Base-by-base conservation (phyloP, 2,888 invertebrate species). In the Agrypnus murinus region DNA sequence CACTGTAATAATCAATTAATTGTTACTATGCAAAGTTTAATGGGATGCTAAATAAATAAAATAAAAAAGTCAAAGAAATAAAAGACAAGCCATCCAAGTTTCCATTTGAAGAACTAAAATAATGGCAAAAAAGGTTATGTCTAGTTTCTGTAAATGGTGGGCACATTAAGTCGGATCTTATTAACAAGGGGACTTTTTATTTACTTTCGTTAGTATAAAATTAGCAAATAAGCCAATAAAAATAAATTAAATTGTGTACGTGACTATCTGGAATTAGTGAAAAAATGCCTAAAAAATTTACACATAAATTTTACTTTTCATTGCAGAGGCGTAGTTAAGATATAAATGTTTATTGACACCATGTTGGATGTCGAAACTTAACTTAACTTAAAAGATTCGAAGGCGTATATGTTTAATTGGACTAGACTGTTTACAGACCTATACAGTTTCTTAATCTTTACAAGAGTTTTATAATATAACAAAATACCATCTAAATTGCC, bases 71-170 rank as follows among this genome's bases (percentile, higher is more conserved):
- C 53, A 48, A 59, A 59, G 66, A 66, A 68, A 68, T 62, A 62
- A 43, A 62, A 68, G 55, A 62, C 55, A 40, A 38, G 46, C 36
- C 19, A 10, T 45, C 62, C 68, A 62, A 58, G 67, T 74, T 75
- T 74, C 75, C 75, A 71, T 75, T 71, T 66, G 60, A 38, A 66
- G 75, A 71, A 58, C 66, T 73, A 73, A 69, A 67, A 55, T 67
- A 69, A 71, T 36, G 48, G 65, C 66, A 71, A 67, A 74, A 74
- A 69, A 66, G 63, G 70, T 31, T 36, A 62, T 48, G 64, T 66
- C 72, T 70, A 75, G 75, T 75, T 73, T 71, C 73, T 75, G 71
- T 75, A 75, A 73, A 75, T 66, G 75, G 75, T 45, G 65, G 69
- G 45, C 55, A 58, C 59, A 60, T 67, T 67, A 67, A 60, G 59